phyloP scores from a whole-genome alignment of 2,113 vertebrate genomes.

The Eleginops maclovinus region DNA sequence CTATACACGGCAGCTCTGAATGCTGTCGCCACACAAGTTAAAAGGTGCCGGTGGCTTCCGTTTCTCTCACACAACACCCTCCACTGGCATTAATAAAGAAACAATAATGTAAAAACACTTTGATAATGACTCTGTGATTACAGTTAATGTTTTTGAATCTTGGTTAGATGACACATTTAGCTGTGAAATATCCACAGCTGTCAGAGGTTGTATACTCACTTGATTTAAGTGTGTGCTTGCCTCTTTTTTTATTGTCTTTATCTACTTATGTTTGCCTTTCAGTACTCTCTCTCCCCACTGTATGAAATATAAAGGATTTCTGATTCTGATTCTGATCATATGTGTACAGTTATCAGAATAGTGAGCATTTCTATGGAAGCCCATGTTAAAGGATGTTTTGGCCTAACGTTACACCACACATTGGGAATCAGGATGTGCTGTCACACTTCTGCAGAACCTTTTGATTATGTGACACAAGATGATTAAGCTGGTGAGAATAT shows the following conservation, averaged over 20 bases:
- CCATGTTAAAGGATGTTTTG: no score
- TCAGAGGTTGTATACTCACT: not conserved
- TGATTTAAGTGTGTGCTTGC: no score
- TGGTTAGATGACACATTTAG: not conserved
- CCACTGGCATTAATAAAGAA: not conserved
- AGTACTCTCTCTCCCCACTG: no score
- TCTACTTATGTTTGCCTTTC: no score
- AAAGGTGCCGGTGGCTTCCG: not conserved
- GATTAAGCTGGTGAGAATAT: no score
- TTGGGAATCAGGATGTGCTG: not conserved
- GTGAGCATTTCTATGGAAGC: no score
- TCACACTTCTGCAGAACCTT: not conserved
- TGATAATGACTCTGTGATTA: not conserved
- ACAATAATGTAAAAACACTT: no score
- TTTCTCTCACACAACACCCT: not conserved
- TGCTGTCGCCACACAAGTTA: not conserved
- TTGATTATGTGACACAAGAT: no score
- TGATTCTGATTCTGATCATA: no score
- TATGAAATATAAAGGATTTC: no score
- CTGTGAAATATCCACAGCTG: not conserved
- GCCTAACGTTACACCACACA: no score
- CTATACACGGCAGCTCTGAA: slow-evolving; percentile 13
- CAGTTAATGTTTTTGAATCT: not conserved
- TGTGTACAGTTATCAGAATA: not conserved
- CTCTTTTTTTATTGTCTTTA: no score